Base-by-base conservation (phyloP, 2,113 vertebrate species). In the Elgaria multicarinata region DNA sequence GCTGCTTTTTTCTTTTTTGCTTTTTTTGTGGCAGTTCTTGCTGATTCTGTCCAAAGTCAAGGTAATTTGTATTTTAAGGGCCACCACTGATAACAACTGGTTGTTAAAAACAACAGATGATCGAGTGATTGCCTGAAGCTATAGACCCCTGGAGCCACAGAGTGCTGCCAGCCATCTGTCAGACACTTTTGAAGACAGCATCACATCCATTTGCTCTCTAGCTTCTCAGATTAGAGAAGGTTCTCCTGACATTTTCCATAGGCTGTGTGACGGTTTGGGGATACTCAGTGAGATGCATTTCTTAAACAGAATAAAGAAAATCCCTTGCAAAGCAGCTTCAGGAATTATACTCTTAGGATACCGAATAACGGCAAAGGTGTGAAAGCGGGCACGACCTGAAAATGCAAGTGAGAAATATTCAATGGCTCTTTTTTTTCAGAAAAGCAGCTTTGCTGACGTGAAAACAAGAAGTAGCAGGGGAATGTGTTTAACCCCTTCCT, bases 281-380 rank as follows among this genome's bases (percentile, higher is more conserved):
- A 66, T 66, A 87, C 82, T 1, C 2, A 3, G 67, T 28, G 86
- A 53, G 66, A 86, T 31, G 0, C n/a, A 28, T 80, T 87, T 87
- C 4, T 58, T 31, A 67, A 87, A 87, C 24, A 88, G 28, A 90
- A 85, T 85, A 87, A 85, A 86, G 6, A 88, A 78, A 39, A 90
- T 18, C 53, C 69, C 53, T 55, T 1, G 2, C 0, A 0, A 6
- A 67, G 28, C 16, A 62, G 90, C 88, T 50, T 78, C 31, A 66
- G 74, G 0, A 79, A n/a, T 53, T 69, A 26, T 31, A 0, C 2
- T 8, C 83, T 85, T 33, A 26, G 44, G 55, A 1, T 3, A 42
- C 18, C 53, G 7, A 90, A 74, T 91, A 91, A 66, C 0, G 0
- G 2, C n/a, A 89, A 1, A 2, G 82, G 76, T 0, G 39, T 28